Evolutionary conservation across 1,140 invertebrate genomes (phyloP).

Genomic region (Saccostrea glomerata): DNA sequence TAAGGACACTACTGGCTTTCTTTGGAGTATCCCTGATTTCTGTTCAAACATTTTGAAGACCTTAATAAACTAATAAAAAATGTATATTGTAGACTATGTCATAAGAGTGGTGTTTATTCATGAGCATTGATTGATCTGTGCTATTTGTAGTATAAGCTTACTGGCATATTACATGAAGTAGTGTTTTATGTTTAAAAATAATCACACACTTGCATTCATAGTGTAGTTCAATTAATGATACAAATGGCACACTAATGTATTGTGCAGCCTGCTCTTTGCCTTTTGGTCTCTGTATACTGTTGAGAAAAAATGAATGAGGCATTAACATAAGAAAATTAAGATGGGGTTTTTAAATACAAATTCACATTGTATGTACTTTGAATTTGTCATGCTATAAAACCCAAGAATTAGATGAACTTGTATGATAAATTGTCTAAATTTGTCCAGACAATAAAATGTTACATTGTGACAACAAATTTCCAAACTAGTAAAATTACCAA

Average conservation of each 20-base stretch:
- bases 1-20: no score
- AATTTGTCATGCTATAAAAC: no score
- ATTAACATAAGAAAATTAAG: not conserved
- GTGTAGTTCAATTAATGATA: not conserved
- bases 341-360: not conserved
- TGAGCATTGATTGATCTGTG: not conserved
- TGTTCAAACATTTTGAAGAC: no score
- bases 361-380: not conserved
- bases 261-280: not conserved
- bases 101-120: not conserved
- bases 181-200: not conserved
- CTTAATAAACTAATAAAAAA: no score
- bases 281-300: not conserved
- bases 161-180: not conserved
- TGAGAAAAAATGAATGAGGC: not conserved
- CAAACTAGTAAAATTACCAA: not conserved
- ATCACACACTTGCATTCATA: not conserved
- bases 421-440: no score
- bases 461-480: no score
- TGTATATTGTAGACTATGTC: no score
- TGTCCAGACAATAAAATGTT: no score
- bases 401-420: no score
- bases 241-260: not conserved
- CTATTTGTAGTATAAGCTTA: not conserved
- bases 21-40: no score